These are phyloP conservation scores for Clamator glandarius DNA, from an alignment of 2,797 vertebrate genomes.

Conservation along the genomic window DNA sequence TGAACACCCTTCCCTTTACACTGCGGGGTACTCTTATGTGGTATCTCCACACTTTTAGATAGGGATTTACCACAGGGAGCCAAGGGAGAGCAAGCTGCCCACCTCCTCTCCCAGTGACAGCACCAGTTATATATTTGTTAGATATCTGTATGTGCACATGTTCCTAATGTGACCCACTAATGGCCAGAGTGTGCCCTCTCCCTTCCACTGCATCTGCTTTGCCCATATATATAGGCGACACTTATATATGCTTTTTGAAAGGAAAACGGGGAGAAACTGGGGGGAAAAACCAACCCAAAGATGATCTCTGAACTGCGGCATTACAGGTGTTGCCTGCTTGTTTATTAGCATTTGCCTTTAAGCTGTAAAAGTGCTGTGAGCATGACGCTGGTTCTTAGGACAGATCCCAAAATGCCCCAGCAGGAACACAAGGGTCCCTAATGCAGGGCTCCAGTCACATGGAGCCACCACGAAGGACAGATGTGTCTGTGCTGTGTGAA, in stretches of 20 bases:
- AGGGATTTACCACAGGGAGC: accelerated
- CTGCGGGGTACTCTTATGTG: accelerated
- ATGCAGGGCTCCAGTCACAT: accelerated
- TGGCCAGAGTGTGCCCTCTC: neutral
- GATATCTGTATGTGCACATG: neutral
- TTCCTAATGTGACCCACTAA: neutral
- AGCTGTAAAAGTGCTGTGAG: neutral
- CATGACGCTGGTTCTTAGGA: neutral
- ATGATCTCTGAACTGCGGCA: neutral
- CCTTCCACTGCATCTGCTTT: neutral
- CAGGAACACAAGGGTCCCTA: neutral
- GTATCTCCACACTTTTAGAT: neutral
- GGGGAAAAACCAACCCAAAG: neutral
- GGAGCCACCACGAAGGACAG: neutral
- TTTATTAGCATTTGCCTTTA: neutral
- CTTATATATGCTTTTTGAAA: neutral
- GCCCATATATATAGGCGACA: neutral
- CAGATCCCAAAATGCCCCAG: neutral
- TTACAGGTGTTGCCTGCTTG: neutral
- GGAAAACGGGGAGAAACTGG: neutral
- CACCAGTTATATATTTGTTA: neutral
- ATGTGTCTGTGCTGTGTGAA: neutral
- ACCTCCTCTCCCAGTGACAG: neutral
- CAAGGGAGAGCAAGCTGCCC: no score
- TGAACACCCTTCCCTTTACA: neutral